A percentile compares a stretch with the other conserved stretches of the same genome.
Conservation (phyloP, 53 echinoderm and acorn worm species). For the Hippasteria phrygiana region DNA sequence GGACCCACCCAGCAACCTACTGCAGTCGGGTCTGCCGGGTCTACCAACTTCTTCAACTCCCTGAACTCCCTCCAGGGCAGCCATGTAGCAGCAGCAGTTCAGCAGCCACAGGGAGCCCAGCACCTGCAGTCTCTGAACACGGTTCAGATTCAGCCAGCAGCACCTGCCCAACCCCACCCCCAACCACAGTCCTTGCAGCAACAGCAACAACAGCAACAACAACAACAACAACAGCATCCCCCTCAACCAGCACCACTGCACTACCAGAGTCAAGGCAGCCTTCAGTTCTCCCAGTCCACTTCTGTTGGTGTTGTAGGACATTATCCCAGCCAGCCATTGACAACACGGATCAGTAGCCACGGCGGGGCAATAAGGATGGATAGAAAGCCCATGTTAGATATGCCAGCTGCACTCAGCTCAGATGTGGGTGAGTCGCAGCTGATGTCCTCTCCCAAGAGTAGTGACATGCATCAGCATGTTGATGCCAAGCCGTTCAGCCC, state of each 20-base stretch:
- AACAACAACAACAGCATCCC: constrained; percentile 42
- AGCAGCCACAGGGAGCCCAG: constrained; percentile 41
- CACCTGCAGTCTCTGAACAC: constrained; percentile 13
- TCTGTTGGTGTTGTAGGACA: constrained; percentile 5
- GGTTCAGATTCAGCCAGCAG: constrained; percentile 30
- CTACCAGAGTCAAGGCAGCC: constrained; percentile 54
- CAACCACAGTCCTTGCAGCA: constrained; percentile 12
- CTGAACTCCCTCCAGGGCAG: constrained; percentile 60
- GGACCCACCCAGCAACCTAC: constrained; percentile 54
- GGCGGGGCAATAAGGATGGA: constrained; percentile 31
- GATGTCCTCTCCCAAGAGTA: constrained; percentile 59
- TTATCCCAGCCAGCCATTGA: constrained; percentile 26
- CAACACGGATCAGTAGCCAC: constrained; percentile 27
- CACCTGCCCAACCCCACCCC: constrained; percentile 35
- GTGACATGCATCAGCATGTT: constrained; percentile 93
- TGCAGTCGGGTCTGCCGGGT: constrained; percentile 46
- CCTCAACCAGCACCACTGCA: constrained; percentile 42
- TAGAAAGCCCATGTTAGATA: constrained; percentile 41
- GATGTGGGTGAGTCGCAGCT: not conserved
- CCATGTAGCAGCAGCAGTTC: constrained; percentile 49
- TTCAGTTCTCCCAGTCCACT: constrained; percentile 41
- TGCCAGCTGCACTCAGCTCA: constrained; percentile 25
- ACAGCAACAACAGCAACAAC: constrained; percentile 26
- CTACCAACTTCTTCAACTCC: constrained; percentile 79
- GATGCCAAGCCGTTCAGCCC: constrained; percentile 99